Evolutionary conservation across 2,888 invertebrate species (phyloP).

Genomic region (Metellina segmentata): DNA sequence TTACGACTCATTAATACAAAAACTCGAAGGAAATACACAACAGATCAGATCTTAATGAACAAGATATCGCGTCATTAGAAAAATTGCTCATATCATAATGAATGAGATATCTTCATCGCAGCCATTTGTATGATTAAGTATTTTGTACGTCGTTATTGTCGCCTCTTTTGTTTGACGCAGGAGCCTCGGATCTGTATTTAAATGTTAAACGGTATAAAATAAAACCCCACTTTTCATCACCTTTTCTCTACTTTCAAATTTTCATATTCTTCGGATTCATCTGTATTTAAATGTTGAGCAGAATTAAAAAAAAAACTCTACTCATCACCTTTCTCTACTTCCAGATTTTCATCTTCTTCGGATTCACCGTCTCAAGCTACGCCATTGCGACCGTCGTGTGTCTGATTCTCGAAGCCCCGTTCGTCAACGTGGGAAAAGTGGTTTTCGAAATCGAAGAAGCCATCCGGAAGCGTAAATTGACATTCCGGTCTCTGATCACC

Average conservation of each 20-base stretch:
- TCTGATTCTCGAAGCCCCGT: constrained; percentile 54
- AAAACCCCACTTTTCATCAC: not conserved
- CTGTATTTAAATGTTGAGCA: too few species aligned
- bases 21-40: too few species aligned
- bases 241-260: constrained; percentile 32
- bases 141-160: not conserved
- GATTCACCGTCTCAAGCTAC: constrained; percentile 44
- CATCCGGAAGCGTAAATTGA: constrained; percentile 26
- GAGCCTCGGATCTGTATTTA: not conserved
- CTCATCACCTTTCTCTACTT: not conserved
- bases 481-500: not conserved
- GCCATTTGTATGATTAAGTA: too few species aligned
- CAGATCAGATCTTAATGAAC: too few species aligned
- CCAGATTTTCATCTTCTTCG: constrained; percentile 65
- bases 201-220: too few species aligned
- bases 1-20: too few species aligned
- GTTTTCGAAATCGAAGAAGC: constrained; percentile 56
- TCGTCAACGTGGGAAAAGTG: constrained; percentile 58
- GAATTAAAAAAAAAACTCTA: too few species aligned
- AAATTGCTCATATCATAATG: too few species aligned
- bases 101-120: too few species aligned
- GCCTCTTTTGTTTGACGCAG: not conserved
- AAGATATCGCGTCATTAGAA: too few species aligned
- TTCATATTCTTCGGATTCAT: constrained; percentile 54
- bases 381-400: constrained; percentile 27